Evolutionary conservation across 2,113 vertebrate genomes (phyloP), one percentile per base, ranked within the genome.

Genomic region (Sturnira hondurensis): DNA sequence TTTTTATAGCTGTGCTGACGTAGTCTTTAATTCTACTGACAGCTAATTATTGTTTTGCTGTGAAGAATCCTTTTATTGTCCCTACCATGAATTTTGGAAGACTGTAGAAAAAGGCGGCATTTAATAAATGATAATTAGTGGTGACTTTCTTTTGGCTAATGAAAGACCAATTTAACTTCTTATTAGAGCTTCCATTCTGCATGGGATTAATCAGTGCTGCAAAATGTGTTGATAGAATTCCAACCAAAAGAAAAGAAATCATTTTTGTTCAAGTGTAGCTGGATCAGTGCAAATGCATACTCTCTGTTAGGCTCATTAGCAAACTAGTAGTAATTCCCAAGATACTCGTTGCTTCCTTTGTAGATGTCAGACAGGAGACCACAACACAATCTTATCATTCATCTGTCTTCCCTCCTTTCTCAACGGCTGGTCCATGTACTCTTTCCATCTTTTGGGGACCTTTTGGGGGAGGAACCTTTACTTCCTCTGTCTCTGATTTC

Each of bases 41-140:
- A 83, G 73, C 50, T 93, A 52, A 77, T 78, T 54, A 65, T 82
- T 92, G 28, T 87, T 95, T 84, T 80, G 47, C 54, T 50, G 31
- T 11, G 24, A 78, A 68, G 54, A 47, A 50, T 17, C 16, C 17
- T 94, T 96, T 63, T 61, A 61, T 96, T n/a, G 65, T 88, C 26
- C 28, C 63, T 85, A 13, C 26, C 4, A 1, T 31, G 41, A 68
- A 76, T 74, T 88, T 86, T 84, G 63, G 50, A 93, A 96, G 78
- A 82, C 47, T 73, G 20, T 82, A 17, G 43, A 56, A 74, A 63
- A 76, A n/a, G 67, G 65, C 26, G n/a, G 52, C 7, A 22, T 89
- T 89, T 89, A 97, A 81, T 71, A 45, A 91, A 58, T 89, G 73
- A 61, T 67, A 65, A 81, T 94, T 94, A 91, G 47, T 77, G 61